phyloP scores from a whole-genome alignment of 2,113 vertebrate genomes.

The Oxyruncus cristatus region DNA sequence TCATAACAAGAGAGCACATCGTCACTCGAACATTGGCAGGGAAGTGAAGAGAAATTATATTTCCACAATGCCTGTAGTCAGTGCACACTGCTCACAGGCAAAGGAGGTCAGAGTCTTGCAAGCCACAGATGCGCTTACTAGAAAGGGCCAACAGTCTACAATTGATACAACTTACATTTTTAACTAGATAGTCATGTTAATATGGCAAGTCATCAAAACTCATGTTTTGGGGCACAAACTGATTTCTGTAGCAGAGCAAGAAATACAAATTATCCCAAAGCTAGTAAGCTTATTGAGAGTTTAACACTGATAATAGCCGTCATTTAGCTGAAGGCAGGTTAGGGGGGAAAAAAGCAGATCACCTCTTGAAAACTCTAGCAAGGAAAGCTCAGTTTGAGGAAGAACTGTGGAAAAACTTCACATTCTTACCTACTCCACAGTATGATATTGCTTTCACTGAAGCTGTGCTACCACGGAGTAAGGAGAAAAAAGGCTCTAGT shows the following conservation, averaged over 20 bases:
- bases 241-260: background rate
- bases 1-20: constrained; percentile 23
- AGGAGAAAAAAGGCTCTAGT: background rate
- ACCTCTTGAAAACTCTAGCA: background rate
- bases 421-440: background rate
- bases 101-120: background rate
- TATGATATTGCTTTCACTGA: background rate
- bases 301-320: background rate
- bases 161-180: background rate
- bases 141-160: background rate
- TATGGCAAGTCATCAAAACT: background rate
- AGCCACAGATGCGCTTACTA: background rate
- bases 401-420: background rate
- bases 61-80: constrained; percentile 31
- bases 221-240: background rate
- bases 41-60: constrained; percentile 30
- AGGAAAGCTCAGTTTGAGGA: background rate
- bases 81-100: background rate
- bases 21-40: background rate
- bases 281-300: background rate
- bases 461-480: background rate
- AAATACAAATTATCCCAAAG: background rate
- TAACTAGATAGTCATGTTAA: background rate
- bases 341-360: background rate
- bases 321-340: background rate